Evolutionary conservation across 1,140 invertebrate genomes (phyloP).

Genomic region (Rhizoglyphus robini): DNA sequence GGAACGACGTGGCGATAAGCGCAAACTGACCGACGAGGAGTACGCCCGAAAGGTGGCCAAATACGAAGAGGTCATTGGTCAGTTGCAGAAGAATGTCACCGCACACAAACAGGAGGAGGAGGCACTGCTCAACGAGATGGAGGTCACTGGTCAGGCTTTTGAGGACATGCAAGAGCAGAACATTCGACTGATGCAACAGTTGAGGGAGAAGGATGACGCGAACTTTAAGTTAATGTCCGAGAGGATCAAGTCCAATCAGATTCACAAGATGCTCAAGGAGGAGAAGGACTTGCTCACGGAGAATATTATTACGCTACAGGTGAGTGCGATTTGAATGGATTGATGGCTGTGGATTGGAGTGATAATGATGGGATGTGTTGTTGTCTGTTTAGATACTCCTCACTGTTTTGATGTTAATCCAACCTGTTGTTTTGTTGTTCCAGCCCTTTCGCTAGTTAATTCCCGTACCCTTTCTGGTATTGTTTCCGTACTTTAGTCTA

Average conservation of each 20-base stretch:
- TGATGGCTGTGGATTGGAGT: neutral
- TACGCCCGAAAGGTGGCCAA: conserved; percentile 79
- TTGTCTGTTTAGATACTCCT: neutral
- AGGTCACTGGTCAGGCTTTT: conserved; percentile 95
- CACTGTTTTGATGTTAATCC: neutral
- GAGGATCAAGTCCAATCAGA: conserved; percentile 87
- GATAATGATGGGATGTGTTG: neutral
- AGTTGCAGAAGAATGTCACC: conserved; percentile 41
- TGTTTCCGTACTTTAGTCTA: no score
- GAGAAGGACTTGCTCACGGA: conserved; percentile 81
- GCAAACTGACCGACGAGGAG: conserved; percentile 87
- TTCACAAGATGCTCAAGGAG: conserved; percentile 82
- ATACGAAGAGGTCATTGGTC: conserved; percentile 63
- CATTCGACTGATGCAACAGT: conserved; percentile 81
- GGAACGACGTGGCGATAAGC: conserved; percentile 67
- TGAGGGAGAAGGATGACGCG: conserved; percentile 94
- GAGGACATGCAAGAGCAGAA: conserved; percentile 99
- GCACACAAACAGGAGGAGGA: conserved; percentile 89
- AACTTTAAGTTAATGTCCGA: conserved; percentile 99
- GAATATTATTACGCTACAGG: conserved; percentile 66
- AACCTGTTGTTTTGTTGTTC: neutral
- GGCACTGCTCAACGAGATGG: conserved; percentile 93
- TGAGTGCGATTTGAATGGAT: neutral
- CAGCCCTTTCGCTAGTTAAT: no score
- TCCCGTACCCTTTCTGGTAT: no score